Evolutionary conservation across 1,140 invertebrate species (phyloP), one percentile per base, ranked within the genome.

Genomic region (Cydia pomonella): DNA sequence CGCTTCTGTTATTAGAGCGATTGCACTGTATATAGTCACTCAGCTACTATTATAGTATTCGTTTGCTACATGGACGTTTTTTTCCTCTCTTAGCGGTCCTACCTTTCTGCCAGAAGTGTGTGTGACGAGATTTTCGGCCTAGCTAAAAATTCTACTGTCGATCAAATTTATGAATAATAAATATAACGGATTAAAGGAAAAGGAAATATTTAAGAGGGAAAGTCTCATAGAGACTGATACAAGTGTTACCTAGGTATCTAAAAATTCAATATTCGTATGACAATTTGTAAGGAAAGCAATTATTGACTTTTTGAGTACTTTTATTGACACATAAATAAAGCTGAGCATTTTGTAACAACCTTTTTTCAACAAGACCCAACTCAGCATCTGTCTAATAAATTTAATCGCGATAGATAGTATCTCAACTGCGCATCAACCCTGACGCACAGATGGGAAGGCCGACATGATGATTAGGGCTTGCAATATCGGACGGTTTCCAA

Each of bases 1-100:
- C 64, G 29, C 13, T 12, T 69, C 33, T 69, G 29, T 69, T 69
- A 69, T 69, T 69, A 69, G 16, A 69, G 64, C 64, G 64, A 69
- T 38, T 23, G 6, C 29, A 69, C 64, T 18, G n/a, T 69, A n/a
- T n/a, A n/a, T n/a, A 25, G 64, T 38, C 29, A 13, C n/a, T 18
- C 7, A n/a, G 29, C 18, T n/a, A 16, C 4, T 33, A 38, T 38
- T 69, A 41, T 69, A 33, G n/a, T 66, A 69, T 59, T 59, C 23
- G 18, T 59, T 59, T 59, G 53, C 21, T 9, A 59, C 21, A 59
- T 59, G 9, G 5, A 21, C 53, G 10, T 59, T 23, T 59, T n/a
- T 21, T 23, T 59, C 21, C 9, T 21, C 9, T 9, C 10, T 10
- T 23, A 9, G 53, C 2, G 9, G 3, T 53, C n/a, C 16, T 59